Base-by-base conservation (phyloP, 1,140 invertebrate genomes). In the Magallana ariakensis region DNA sequence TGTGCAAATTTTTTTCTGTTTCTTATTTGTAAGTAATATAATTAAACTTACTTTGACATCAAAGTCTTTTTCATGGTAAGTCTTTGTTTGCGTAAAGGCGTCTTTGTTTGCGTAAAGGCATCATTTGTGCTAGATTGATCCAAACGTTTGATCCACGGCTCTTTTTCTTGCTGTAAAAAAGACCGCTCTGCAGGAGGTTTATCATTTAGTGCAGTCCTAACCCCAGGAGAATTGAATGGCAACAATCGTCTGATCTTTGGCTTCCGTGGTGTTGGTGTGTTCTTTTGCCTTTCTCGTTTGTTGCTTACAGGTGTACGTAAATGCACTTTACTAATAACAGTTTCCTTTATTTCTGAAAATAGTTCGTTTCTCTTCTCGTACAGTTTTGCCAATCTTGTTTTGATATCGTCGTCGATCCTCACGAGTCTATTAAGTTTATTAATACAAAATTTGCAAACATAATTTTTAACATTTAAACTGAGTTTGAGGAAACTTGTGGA, bases 171-270 rank as follows among this genome's bases (percentile, higher is more conserved):
- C n/a, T 60, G n/a, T n/a, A n/a, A 13, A 60, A n/a, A 60, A 60
- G n/a, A 60, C n/a, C n/a, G 13, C n/a, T 60, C 58, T 16, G 58
- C 10, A 16, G 58, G 58, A 5, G 13, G 13, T 16, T 60, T 5
- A 60, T 16, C 58, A 60, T 13, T 13, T 60, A 16, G 13, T 16
- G 6, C 13, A 13, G n/a, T n/a, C n/a, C 58, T 60, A 60, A n/a
- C 58, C n/a, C 58, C n/a, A 60, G 58, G 58, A 60, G 58, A 60
- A 60, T 60, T 60, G 58, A 60, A 60, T 60, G 58, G 58, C 58
- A 60, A n/a, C 58, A 60, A 60, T 60, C 58, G 58, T 60, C 58
- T 13, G 11, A 60, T 60, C 58, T 60, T 60, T 60, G 58, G 58
- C n/a, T 60, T 60, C 5, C 6, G 6, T 16, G 58, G 58, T 60